Evolutionary conservation across 2,888 invertebrate genomes (phyloP).

Genomic region (Leucophenga maculata): DNA sequence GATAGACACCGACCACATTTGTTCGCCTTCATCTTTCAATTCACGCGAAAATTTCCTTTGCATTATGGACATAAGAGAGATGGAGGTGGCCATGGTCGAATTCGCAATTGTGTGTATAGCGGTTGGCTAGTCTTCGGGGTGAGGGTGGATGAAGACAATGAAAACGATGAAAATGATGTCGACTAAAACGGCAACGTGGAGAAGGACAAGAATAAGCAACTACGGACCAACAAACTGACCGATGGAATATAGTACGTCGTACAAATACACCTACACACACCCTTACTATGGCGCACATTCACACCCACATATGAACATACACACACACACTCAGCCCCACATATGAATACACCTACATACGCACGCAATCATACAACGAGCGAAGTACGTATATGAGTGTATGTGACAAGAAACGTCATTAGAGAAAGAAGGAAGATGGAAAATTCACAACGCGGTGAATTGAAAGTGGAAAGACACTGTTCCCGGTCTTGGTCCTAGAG

Average conservation of each 20-base stretch:
- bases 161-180: constrained; percentile 33
- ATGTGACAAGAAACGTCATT: constrained; percentile 19
- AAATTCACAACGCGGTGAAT: constrained; percentile 38
- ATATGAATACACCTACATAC: background rate
- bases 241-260: background rate
- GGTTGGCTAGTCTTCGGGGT: constrained; percentile 47
- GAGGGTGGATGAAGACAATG: constrained; percentile 10
- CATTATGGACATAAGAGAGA: constrained; percentile 38
- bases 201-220: background rate
- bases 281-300: background rate
- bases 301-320: background rate
- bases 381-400: background rate
- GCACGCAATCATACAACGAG: background rate
- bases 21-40: constrained; percentile 65
- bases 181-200: constrained; percentile 51
- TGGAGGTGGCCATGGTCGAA: constrained; percentile 38
- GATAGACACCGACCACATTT: constrained; percentile 45
- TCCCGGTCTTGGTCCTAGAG: constrained; percentile 18
- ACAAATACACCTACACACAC: background rate
- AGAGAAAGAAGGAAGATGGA: constrained; percentile 23
- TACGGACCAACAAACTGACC: constrained; percentile 20
- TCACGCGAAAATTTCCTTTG: constrained; percentile 65
- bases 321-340: background rate
- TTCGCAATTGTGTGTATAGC: constrained; percentile 34
- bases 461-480: constrained; percentile 44